Base-by-base conservation (phyloP, 1,140 invertebrate species). In the Drosophila tristis region DNA sequence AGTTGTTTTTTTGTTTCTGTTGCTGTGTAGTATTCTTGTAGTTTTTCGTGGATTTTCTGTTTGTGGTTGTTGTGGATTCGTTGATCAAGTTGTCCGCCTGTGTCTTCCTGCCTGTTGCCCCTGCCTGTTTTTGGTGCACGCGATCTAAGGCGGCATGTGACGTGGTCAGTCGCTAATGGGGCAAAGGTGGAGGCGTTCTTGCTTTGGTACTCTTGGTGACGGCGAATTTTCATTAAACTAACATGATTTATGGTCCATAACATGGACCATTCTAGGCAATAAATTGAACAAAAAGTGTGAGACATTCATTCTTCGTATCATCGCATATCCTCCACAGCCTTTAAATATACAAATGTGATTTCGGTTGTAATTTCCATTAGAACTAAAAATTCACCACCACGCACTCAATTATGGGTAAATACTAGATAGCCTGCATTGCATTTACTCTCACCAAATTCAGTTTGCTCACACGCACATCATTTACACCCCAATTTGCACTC, bases 11-110 rank as follows among this genome's bases (percentile, higher is more conserved):
- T 2, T 29, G 6, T 6, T 15, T 9, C 15, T 50, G 20, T 78
- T 74, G 75, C 3, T 16, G 0, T 39, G 31, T 45, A 59, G 25
- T 43, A 31, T 23, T 26, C 9, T 48, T 13, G 51, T 45, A 60
- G 48, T 44, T 76, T 42, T 57, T 48, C 15, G 11, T 54, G 45
- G 56, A 50, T 56, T 49, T 74, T 53, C 23, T 64, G 26, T 48
- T 60, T 16, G 56, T n/a, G 0, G 23, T 25, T 25, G 23, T 25
- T 25, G 23, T 25, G 13, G 20, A 20, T 13, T 20, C 50, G 16
- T 78, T 75, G 75, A 87, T 87, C 79, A 89, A 89, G 72, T 70
- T 89, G 82, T 79, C 78, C 43, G 50, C 20, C 51, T 64, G 57
- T 45, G 26, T 13, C 35, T 39, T 39, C 35, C 53, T 55, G 45